Conservation (phyloP, 2,113 vertebrate species). For the Phylloscopus trochiloides region DNA sequence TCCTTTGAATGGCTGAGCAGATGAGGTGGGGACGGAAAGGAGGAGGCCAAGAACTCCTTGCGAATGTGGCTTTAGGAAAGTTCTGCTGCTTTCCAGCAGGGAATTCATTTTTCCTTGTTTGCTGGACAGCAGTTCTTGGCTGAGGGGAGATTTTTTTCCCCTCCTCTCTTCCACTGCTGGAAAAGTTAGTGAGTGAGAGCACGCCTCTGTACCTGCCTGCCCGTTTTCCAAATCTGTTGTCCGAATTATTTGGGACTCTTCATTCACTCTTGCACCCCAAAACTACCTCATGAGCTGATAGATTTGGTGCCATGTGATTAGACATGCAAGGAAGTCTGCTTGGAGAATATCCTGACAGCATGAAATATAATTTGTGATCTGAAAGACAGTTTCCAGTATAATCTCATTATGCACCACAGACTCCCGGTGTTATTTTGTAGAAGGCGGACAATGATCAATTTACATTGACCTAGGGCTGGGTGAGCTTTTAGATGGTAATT, state of each 20-base stretch:
- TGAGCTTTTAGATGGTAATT: constrained; percentile 87
- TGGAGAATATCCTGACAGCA: constrained; percentile 77
- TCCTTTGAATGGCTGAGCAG: neutral
- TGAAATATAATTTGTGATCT: constrained; percentile 85
- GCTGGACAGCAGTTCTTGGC: constrained; percentile 47
- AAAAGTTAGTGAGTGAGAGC: neutral
- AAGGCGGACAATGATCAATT: constrained; percentile 88
- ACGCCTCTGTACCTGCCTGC: neutral
- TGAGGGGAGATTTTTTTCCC: neutral
- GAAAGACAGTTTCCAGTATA: constrained; percentile 85
- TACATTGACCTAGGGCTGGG: constrained; percentile 86
- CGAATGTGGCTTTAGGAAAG: constrained; percentile 18
- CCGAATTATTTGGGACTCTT: neutral
- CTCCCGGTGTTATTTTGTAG: constrained; percentile 85
- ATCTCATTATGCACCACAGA: constrained; percentile 86
- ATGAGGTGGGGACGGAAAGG: neutral
- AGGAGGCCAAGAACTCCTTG: neutral
- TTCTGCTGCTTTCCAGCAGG: neutral
- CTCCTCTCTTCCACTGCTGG: neutral
- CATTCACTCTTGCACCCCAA: neutral
- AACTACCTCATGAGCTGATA: neutral
- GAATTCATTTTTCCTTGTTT: constrained; percentile 40
- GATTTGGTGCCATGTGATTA: constrained; percentile 31
- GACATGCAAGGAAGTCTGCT: constrained; percentile 68
- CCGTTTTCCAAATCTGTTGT: neutral